A percentile compares a stretch with the other conserved stretches of the same genome.
Evolutionary conservation across 2,888 invertebrate genomes (phyloP).

Genomic region (Pogonocherus hispidulus): DNA sequence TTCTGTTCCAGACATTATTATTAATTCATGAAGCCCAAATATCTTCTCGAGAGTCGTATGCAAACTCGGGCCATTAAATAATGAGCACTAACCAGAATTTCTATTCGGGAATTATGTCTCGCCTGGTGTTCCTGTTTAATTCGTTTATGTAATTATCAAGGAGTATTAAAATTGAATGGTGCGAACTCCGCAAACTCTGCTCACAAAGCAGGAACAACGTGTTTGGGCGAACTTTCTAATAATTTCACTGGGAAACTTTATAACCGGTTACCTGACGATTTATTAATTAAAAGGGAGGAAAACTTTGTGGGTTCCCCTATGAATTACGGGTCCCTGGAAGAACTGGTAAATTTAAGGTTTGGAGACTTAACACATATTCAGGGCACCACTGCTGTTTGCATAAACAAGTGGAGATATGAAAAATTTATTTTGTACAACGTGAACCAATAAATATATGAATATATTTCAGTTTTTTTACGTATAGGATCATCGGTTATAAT

Average conservation of each 20-base stretch:
- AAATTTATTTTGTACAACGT: too few relatives aligned
- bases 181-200: conserved; percentile 4
- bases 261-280: conserved; percentile 10
- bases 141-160: conserved; percentile 14
- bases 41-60: too few relatives aligned
- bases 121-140: conserved; percentile 3
- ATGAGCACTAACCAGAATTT: neutral
- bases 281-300: conserved; percentile 23
- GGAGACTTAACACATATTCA: too few relatives aligned
- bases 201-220: neutral
- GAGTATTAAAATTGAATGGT: conserved; percentile 26
- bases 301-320: neutral
- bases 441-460: too few relatives aligned
- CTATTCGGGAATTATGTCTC: neutral
- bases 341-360: too few relatives aligned
- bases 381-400: too few relatives aligned
- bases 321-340: too few relatives aligned
- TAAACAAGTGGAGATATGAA: too few relatives aligned
- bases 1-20: too few relatives aligned
- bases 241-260: conserved; percentile 16
- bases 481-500: too few relatives aligned
- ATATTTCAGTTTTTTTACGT: too few relatives aligned
- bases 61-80: neutral
- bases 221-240: conserved; percentile 22
- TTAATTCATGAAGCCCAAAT: too few relatives aligned